Base-by-base conservation (phyloP, 1,140 invertebrate genomes). In the Drosophila repletoides region DNA sequence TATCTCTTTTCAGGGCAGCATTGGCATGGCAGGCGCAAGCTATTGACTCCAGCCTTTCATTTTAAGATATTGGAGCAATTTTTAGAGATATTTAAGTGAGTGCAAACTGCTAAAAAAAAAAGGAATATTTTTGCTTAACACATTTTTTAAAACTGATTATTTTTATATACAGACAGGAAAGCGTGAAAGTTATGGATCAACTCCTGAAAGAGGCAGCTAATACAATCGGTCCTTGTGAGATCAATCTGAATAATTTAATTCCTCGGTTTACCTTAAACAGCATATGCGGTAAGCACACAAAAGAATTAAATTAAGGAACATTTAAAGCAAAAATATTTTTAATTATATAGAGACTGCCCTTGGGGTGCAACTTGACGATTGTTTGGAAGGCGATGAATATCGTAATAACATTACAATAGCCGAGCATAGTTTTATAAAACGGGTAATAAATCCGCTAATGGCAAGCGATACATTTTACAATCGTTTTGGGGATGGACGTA, bases 31-130 rank as follows among this genome's bases (percentile, higher is more conserved):
- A 91, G 96, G 41, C 91, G 96, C 40, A 96, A 95, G 91, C 91
- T 97, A 46, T 88, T 98, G 5, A 97, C 97, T 0, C 95, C 96
- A 2, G 93, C 96, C 0, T 98, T 98, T 90, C 96, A 98, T 89
- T 97, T 97, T 77, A 95, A 95, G 72, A 95, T 97, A 58, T 90
- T 97, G 5, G 92, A 94, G 60, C 93, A 95, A 72, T 97, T 96
- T 89, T 59, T 94, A 6, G 90, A 92, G 1, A 94, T 95, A 80
- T 93, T 94, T 75, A 91, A 93, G 55, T 94, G 94, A 74, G 88
- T 91, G n/a, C n/a, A n/a, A n/a, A n/a, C n/a, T n/a, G n/a, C n/a
- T n/a, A n/a, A n/a, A n/a, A n/a, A n/a, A n/a, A n/a, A n/a, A n/a
- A n/a, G n/a, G n/a, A 43, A 36, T n/a, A 38, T 49, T 61, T 14